A percentile compares a stretch with the other conserved stretches of the same genome.
Conservation (phyloP, 2,113 vertebrate genomes). For the Thunnus thynnus region DNA sequence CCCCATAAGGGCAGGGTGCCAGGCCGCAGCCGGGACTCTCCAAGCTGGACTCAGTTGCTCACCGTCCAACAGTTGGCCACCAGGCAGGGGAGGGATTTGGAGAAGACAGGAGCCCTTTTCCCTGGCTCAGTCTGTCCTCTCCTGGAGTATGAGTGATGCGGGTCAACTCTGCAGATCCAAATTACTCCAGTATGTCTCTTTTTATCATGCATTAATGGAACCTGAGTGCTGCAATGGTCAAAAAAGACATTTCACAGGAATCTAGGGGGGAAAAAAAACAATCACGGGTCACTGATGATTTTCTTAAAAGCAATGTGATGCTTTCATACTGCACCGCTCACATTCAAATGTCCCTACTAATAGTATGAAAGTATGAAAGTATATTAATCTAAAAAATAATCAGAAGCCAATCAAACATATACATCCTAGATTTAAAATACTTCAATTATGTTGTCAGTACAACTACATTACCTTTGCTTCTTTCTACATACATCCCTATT, state of each 20-base stretch:
- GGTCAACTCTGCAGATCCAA: slow-evolving; percentile 49
- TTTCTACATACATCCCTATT: background rate
- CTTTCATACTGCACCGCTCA: background rate
- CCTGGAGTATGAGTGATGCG: slow-evolving; percentile 29
- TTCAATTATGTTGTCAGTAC: background rate
- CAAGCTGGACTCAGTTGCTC: slow-evolving; percentile 66
- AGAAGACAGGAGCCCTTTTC: slow-evolving; percentile 35
- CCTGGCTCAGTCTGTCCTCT: slow-evolving; percentile 49
- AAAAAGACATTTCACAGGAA: slow-evolving; percentile 35
- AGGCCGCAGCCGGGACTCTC: slow-evolving; percentile 83
- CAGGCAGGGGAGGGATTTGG: slow-evolving; percentile 10
- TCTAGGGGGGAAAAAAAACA: slow-evolving; percentile 44
- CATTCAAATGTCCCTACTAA: too few species aligned
- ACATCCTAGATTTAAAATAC: background rate
- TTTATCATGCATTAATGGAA: slow-evolving; percentile 71
- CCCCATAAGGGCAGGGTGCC: slow-evolving; percentile 94
- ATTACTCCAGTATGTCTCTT: slow-evolving; percentile 53
- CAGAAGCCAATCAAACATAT: background rate
- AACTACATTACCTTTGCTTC: background rate
- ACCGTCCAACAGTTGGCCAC: slow-evolving; percentile 39
- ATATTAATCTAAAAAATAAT: too few species aligned
- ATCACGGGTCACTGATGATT: slow-evolving; percentile 9
- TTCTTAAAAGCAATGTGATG: background rate
- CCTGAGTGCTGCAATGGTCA: slow-evolving; percentile 47
- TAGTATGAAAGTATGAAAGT: too few species aligned